Evolutionary conservation across 2,888 invertebrate species (phyloP).

Genomic region (Dioctria linearis): DNA sequence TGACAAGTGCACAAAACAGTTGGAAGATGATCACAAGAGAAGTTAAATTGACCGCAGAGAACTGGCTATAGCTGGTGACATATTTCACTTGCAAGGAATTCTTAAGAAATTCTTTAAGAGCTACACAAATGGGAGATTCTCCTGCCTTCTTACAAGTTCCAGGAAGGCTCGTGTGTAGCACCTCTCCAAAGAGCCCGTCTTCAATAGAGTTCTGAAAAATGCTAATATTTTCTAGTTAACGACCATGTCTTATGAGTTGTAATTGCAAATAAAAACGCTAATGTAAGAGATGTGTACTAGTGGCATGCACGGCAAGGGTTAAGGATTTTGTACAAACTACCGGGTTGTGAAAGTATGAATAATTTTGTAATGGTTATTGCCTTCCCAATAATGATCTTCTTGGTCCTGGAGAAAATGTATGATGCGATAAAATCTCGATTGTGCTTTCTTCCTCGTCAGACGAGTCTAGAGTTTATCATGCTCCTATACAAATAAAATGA

Average conservation of each 20-base stretch:
- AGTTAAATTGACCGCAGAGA: constrained; percentile 5
- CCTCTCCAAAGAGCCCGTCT: constrained; percentile 4
- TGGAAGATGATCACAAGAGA: constrained; percentile 40
- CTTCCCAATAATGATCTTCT: background rate
- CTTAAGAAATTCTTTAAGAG: constrained; percentile 38
- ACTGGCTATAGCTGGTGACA: background rate
- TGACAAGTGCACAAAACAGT: constrained; percentile 36
- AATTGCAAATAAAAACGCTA: constrained; percentile 43
- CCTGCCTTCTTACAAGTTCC: constrained; percentile 11
- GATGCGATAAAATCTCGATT: constrained; percentile 1
- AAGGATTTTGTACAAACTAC: background rate
- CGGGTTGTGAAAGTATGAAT: no score
- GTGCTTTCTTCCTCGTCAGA: constrained; percentile 1
- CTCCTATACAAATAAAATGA: constrained; percentile 10
- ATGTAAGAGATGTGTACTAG: constrained; percentile 24
- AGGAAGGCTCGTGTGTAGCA: constrained; percentile 41
- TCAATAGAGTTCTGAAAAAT: constrained; percentile 39
- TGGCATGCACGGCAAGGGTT: constrained; percentile 13
- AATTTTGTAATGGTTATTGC: background rate
- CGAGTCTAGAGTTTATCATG: constrained; percentile 3
- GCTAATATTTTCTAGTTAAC: constrained; percentile 42
- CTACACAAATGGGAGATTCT: constrained; percentile 10
- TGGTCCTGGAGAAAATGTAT: background rate
- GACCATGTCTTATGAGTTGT: constrained; percentile 28
- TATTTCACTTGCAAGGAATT: constrained; percentile 30